These are phyloP conservation scores for Chascanopsetta lugubris DNA, from an alignment of 2,113 vertebrate species.

Conservation along the genomic window DNA sequence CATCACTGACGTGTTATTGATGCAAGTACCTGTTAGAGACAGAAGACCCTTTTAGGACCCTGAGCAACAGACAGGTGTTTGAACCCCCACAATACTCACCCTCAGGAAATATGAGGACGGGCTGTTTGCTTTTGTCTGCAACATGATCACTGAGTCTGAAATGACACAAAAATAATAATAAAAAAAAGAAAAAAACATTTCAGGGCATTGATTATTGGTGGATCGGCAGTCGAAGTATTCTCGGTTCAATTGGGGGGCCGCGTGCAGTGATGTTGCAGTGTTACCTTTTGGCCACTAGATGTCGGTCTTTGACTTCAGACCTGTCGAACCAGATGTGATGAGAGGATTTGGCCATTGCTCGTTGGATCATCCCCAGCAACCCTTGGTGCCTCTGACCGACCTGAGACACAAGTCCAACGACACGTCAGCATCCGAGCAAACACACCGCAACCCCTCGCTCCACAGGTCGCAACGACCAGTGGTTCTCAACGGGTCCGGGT, in stretches of 20 bases:
- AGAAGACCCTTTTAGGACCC: neutral
- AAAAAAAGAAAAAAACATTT: too few relatives aligned
- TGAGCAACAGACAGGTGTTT: neutral
- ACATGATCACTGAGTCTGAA: neutral
- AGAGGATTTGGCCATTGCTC: slow-evolving; percentile 1
- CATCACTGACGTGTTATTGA: neutral
- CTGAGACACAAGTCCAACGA: neutral
- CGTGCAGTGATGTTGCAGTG: slow-evolving; percentile 24
- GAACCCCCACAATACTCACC: neutral
- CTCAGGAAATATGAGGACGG: neutral
- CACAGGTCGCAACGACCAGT: too few relatives aligned
- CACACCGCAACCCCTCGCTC: too few relatives aligned
- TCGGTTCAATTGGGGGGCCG: too few relatives aligned
- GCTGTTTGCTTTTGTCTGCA: neutral
- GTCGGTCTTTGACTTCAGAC: slow-evolving; percentile 92
- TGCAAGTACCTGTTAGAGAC: neutral
- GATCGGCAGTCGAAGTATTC: too few relatives aligned
- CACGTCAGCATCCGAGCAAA: neutral
- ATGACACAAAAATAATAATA: neutral
- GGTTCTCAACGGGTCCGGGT: too few relatives aligned
- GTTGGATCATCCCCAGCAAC: neutral
- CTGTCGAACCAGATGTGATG: slow-evolving; percentile 86
- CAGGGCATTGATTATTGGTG: too few relatives aligned
- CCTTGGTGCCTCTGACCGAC: neutral
- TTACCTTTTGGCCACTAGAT: slow-evolving; percentile 91